Base-by-base conservation (phyloP, 2,113 vertebrate species). In the Rhipidura dahli region DNA sequence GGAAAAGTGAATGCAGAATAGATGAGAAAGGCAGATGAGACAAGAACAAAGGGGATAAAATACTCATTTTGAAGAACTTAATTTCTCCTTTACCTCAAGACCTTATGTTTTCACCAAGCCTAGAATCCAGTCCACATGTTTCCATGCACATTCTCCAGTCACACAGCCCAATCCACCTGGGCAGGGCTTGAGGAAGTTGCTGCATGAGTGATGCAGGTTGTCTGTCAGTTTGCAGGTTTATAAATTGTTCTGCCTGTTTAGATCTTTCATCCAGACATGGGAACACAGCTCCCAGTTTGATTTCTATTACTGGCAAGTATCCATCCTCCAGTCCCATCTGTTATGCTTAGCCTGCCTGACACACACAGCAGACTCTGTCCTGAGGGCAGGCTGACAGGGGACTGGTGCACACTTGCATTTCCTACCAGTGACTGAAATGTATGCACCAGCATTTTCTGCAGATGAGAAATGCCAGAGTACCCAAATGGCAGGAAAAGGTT, bases 221-320 rank as follows among this genome's bases (percentile, higher is more conserved):
- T 69, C 71, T 70, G 66, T 77, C 50, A 88, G 27, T 71, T 57
- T 63, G 30, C 42, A 92, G 50, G 66, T 97, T 91, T 69, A 3
- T 49, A 92, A 77, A 81, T 83, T 89, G 45, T 54, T 90, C 85
- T 77, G 39, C 50, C 30, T 86, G 59, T 81, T 90, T 70, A 65
- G 50, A 64, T 54, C 68, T 92, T 93, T 83, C 56, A 66, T 73
- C 13, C 54, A 90, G 76, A 39, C 68, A 77, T 24, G 59, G 59
- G 23, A 94, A 69, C 54, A 88, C 33, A 83, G 42, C 7, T 90
- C 26, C 47, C 44, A 57, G 61, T 89, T 90, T 92, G 66, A 90
- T 86, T 93, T 90, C 79, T 94, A 10, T 70, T 88, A 69, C 79
- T 96, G 95, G 95, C 83, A 90, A 73, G 39, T 92, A 81, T 83